Conservation (phyloP, 1,140 invertebrate species). For the Orius insidiosus region DNA sequence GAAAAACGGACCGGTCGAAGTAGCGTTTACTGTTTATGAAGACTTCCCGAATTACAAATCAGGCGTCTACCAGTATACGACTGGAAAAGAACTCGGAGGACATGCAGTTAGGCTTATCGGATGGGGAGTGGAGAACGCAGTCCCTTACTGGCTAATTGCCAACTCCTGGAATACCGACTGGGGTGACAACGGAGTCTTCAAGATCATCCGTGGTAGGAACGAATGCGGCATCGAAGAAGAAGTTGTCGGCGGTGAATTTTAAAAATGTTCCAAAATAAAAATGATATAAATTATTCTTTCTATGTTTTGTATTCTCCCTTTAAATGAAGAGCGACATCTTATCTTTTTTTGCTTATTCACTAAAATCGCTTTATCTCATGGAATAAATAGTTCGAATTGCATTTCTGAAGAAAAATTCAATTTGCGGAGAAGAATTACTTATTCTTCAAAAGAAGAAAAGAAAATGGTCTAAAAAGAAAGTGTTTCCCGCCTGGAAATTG, state of each 20-base stretch:
- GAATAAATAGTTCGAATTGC: too few relatives aligned
- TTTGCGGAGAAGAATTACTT: too few relatives aligned
- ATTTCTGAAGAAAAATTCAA: too few relatives aligned
- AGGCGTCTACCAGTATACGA: constrained; percentile 69
- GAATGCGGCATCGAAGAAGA: constrained; percentile 45
- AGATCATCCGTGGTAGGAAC: constrained; percentile 64
- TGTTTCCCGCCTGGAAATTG: too few relatives aligned
- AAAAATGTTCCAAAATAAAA: neutral
- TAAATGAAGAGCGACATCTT: too few relatives aligned
- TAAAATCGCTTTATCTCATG: too few relatives aligned
- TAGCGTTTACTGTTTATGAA: constrained; percentile 46
- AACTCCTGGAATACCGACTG: constrained; percentile 88
- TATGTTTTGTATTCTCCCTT: too few relatives aligned
- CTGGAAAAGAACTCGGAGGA: constrained; percentile 55
- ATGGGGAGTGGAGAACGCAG: constrained; percentile 31
- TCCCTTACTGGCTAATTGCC: constrained; percentile 72
- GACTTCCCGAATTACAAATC: constrained; percentile 47
- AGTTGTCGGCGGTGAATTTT: constrained; percentile 44
- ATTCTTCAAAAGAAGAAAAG: too few relatives aligned
- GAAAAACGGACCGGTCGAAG: constrained; percentile 77
- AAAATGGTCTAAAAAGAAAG: too few relatives aligned
- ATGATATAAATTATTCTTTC: too few relatives aligned
- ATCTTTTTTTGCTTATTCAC: too few relatives aligned
- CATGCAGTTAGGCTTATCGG: constrained; percentile 81
- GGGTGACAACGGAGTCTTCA: constrained; percentile 76